Conservation (phyloP, 2,113 vertebrate genomes). For the Oreocharis arfaki region DNA sequence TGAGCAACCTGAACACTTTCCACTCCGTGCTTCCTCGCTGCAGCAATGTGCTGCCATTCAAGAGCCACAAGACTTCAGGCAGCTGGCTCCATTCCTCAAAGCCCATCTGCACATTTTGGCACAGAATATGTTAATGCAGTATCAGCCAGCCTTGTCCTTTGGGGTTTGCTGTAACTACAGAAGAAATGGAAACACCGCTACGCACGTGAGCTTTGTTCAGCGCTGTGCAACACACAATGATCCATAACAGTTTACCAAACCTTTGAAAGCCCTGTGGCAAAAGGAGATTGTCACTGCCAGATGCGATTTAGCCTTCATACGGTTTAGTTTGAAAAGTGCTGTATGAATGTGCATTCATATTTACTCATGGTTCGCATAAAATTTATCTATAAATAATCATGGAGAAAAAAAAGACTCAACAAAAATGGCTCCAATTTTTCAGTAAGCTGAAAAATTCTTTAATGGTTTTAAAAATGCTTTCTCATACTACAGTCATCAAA, state of each 20-base stretch:
- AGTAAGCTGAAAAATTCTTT: neutral
- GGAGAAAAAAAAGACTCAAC: rapidly evolving
- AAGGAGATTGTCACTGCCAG: neutral
- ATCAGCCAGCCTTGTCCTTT: neutral
- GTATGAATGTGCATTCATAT: neutral
- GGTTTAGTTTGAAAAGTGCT: neutral
- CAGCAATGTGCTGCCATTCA: neutral
- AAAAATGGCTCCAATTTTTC: neutral
- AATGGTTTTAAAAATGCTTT: neutral
- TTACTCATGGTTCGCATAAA: neutral
- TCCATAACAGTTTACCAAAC: neutral
- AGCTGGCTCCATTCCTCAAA: neutral
- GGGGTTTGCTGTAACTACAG: neutral
- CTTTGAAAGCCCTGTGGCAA: neutral
- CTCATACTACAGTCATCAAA: neutral
- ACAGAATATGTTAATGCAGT: neutral
- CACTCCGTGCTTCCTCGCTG: neutral
- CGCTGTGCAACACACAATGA: rapidly evolving
- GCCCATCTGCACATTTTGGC: neutral
- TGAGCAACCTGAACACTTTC: neutral
- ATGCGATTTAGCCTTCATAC: neutral
- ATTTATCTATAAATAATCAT: neutral
- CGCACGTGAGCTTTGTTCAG: neutral
- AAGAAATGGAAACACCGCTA: neutral
- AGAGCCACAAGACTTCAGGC: neutral